Evolutionary conservation across 2,888 invertebrate genomes (phyloP), one percentile per base, ranked within the genome.

Genomic region (Emesis furor): DNA sequence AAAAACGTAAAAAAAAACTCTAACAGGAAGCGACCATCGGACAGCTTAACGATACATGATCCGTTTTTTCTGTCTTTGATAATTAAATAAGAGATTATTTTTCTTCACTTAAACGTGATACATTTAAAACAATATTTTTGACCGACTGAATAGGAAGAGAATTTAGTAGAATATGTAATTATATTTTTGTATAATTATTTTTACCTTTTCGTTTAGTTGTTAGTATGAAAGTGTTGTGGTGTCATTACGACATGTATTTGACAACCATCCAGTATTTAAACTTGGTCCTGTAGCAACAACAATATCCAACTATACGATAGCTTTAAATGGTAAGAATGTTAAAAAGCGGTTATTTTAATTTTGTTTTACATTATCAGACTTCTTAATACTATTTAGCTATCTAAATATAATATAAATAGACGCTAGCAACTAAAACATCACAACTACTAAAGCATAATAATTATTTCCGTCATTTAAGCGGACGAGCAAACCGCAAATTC

Each of bases 31-130:
- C 30, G 65, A 6, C 65, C 32, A 65, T 65, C 65, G 65, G 65
- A 32, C 32, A 32, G 65, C 65, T 65, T 32, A 65, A 65, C 32
- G 65, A 65, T 65, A 65, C 65, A 65, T 65, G 65, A 65, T 65
- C 30, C 65, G 32, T 32, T 65, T 32, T 65, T 65, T 62, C 10
- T 62, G 32, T 65, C 32, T 6, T 35, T 30, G 14, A 65, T 62
- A 62, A 62, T 62, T 62, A 62, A 62, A 62, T 2, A 32, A 32
- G 65, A 32, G 65, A 32, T n/a, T 65, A 65, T 32, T 65, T 65
- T 30, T 32, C 12, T 10, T 5, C 8, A 62, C 12, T 12, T 14
- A 32, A 30, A 65, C 65, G 35, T 35, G 65, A 65, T 65, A 65
- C 32, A 35, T 14, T 32, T 35, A 14, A 7, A n/a, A 55, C n/a